Evolutionary conservation across 2,113 vertebrate genomes (phyloP), one percentile per base, ranked within the genome.

Genomic region (Psophia crepitans): DNA sequence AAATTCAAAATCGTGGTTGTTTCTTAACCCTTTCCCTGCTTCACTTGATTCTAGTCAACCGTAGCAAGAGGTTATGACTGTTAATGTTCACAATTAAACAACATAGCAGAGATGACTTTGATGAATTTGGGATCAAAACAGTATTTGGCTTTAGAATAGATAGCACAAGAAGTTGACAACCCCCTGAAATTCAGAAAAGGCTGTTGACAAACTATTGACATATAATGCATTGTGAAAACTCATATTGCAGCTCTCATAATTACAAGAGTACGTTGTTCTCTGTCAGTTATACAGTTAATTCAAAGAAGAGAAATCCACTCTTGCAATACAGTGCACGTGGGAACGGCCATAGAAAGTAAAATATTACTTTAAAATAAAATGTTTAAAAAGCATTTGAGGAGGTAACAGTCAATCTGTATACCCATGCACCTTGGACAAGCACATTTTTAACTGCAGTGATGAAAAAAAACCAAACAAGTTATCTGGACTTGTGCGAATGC

Each of bases 371-470:
- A 46, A 85, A 80, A 82, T 63, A 14, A n/a, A n/a, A n/a, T n/a
- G n/a, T n/a, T 17, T 0, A 33, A 61, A 58, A 57, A n/a, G n/a
- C 2, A 0, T 44, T 61, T 37, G 3, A 39, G 8, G 6, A 44
- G 2, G 8, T 54, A 73, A 27, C 6, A 61, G 5, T 41, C 7
- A 21, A 3, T 30, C 3, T 39, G 6, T 51, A 23, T 49, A 37
- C 1, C 5, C 6, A 41, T 54, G 4, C 71, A 23, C 21, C 23
- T 53, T 56, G 3, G 9, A 32, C 49, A 63, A 87, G 7, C 2
- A 65, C 0, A 18, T n/a, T 76, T 54, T 75, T 19, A 78, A 66
- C 19, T 8, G 1, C 2, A 5, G 12, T 74, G 41, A 69, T 17
- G 11, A 20, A 56, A 64, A 44, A n/a, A 56, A 20, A 5, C 4